A percentile compares a stretch with the other conserved stretches of the same genome.
Evolutionary conservation across 2,797 vertebrate genomes (phyloP).

Genomic region (Ctenosaura bakeri): DNA sequence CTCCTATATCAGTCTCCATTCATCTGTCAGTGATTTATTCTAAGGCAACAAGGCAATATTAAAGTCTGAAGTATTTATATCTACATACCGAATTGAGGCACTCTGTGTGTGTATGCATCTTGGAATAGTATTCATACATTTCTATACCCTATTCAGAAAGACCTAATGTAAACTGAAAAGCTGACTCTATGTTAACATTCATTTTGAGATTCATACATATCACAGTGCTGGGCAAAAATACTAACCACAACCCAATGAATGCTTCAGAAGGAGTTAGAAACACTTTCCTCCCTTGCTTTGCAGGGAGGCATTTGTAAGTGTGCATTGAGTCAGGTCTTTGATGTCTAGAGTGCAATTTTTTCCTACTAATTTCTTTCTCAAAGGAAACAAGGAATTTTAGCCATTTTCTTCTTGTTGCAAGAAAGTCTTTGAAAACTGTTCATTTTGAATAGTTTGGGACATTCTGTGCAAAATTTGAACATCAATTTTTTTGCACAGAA

Average conservation of each 20-base stretch:
- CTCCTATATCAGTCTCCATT: not conserved
- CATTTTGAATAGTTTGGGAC: too few species aligned
- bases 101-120: not conserved
- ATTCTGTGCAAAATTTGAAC: too few species aligned
- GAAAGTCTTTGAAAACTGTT: too few species aligned
- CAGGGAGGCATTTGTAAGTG: not conserved
- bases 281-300: not conserved
- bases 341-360: too few species aligned
- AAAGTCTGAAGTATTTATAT: not conserved
- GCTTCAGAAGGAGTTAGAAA: too few species aligned
- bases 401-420: too few species aligned
- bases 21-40: not conserved
- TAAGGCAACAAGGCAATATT: not conserved
- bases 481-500: too few species aligned
- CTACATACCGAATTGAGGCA: not conserved
- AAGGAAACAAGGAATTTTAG: too few species aligned
- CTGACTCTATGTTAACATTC: not conserved
- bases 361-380: too few species aligned
- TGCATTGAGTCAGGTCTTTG: too few species aligned
- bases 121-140: not conserved
- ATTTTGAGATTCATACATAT: not conserved
- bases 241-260: too few species aligned
- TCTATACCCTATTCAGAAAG: not conserved
- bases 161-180: not conserved
- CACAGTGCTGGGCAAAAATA: not conserved